These are phyloP conservation scores for Hyalella azteca DNA, from an alignment of 2,888 invertebrate genomes.

Conservation along the genomic window DNA sequence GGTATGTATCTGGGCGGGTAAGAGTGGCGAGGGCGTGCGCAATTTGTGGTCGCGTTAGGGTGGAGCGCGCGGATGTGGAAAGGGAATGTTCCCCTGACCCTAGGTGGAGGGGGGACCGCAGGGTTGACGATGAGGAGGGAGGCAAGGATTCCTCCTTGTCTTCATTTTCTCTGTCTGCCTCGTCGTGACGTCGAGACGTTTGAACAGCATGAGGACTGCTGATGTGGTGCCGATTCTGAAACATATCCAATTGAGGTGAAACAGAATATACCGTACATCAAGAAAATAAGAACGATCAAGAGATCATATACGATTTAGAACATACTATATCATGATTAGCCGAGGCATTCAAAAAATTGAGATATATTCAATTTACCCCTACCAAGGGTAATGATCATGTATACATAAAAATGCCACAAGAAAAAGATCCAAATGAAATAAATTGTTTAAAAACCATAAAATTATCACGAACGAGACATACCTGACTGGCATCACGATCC, in stretches of 20 bases:
- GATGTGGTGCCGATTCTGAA: not conserved
- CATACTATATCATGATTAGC: no score
- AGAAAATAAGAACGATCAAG: no score
- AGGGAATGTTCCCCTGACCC: conserved; percentile 60
- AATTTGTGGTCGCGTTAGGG: conserved; percentile 62
- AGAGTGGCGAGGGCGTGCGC: conserved; percentile 64
- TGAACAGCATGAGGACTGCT: not conserved
- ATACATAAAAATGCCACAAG: no score
- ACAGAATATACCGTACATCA: no score
- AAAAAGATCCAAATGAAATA: no score
- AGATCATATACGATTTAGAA: no score
- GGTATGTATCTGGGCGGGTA: conserved; percentile 64
- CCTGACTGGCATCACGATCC: not conserved
- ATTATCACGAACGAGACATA: not conserved
- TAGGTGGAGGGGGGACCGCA: conserved; percentile 55
- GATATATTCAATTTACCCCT: not conserved
- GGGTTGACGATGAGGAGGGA: conserved; percentile 57
- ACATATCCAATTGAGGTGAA: no score
- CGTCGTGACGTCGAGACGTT: not conserved
- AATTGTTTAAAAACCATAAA: not conserved
- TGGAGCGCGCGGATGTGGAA: conserved; percentile 66
- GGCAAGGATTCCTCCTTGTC: conserved; percentile 49
- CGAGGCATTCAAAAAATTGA: no score
- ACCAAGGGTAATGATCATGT: not conserved
- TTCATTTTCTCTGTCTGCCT: conserved; percentile 29